Evolutionary conservation across 2,797 vertebrate species (phyloP).

Genomic region (Oryzias dopingdopingensis): DNA sequence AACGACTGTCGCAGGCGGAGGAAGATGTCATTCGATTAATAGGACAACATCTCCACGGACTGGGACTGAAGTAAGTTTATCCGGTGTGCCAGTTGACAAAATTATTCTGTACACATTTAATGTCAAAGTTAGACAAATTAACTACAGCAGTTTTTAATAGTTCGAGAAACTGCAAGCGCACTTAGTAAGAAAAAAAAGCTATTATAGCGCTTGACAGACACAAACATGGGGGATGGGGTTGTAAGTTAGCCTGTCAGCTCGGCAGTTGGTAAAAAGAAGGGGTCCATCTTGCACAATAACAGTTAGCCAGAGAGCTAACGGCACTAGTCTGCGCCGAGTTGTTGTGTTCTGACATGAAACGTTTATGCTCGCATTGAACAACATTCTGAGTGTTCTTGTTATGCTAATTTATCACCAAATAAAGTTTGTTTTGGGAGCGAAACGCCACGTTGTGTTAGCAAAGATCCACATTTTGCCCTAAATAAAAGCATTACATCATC

Average conservation of each 20-base stretch:
- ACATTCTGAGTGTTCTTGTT: neutral
- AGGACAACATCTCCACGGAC: constrained; percentile 96
- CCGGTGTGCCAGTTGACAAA: constrained; percentile 43
- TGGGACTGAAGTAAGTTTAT: constrained; percentile 96
- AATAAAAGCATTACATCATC: constrained; percentile 66
- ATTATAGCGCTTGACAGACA: constrained; percentile 67
- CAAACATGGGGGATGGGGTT: constrained; percentile 80
- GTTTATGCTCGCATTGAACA: constrained; percentile 7
- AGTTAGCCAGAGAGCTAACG: constrained; percentile 58
- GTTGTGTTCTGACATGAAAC: constrained; percentile 33
- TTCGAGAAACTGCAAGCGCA: constrained; percentile 36
- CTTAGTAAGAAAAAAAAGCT: constrained; percentile 48
- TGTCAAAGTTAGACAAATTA: neutral
- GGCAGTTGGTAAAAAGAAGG: constrained; percentile 71
- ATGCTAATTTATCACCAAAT: neutral
- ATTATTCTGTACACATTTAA: constrained; percentile 7
- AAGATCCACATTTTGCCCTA: constrained; percentile 32
- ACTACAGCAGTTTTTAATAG: neutral
- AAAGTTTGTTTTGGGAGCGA: neutral
- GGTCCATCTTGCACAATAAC: constrained; percentile 84
- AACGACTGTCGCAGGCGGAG: constrained; percentile 92
- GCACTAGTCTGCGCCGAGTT: constrained; percentile 54
- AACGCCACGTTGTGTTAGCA: constrained; percentile 9
- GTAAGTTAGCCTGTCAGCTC: constrained; percentile 69
- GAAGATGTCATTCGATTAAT: constrained; percentile 98